Evolutionary conservation across 2,797 vertebrate species (phyloP), one percentile per base, ranked within the genome.

Genomic region (Sciurus vulgaris): DNA sequence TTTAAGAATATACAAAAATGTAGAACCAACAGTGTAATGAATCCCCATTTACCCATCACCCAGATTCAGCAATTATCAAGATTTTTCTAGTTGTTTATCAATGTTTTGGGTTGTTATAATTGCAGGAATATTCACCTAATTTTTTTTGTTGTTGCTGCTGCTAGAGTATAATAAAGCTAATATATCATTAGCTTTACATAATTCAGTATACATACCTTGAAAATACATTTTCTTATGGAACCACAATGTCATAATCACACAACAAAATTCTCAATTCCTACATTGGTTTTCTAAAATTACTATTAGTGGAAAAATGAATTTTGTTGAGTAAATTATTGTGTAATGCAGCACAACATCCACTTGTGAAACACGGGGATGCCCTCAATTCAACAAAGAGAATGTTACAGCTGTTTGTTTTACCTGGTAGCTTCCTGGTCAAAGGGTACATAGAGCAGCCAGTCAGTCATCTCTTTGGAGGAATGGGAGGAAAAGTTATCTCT

Each of bases 171-270:
- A 59, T 49, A 92, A 88, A 89, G 14, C 63, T 51, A 77, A 89
- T 61, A 0, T 28, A 28, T 44, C 61, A 56, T 38, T 94, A 24
- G 2, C 24, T 24, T 54, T 3, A 38, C 0, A 35, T 12, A 56
- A 11, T 51, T 82, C 35, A n/a, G 33, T 76, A 44, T 56, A 44
- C 3, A 41, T 67, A 33, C 38, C 69, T 86, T 77, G 17, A 3
- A 77, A 89, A 93, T 59, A 82, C 7, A 61, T 84, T 93, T 70
- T 93, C 47, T 65, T 70, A 56, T 20, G 76, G 63, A 83, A 74
- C 15, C 28, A 35, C 15, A 17, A 38, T 51, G 7, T 20, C 35
- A 70, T 76, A 72, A 35, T 54, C 56, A 93, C 41, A 65, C n/a
- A 70, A 65, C 13, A 74, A 84, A n/a, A 72, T 88, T 67, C 61